Evolutionary conservation across 2,888 invertebrate genomes (phyloP), one percentile per base, ranked within the genome.

Genomic region (Pristionchus fissidentatus): DNA sequence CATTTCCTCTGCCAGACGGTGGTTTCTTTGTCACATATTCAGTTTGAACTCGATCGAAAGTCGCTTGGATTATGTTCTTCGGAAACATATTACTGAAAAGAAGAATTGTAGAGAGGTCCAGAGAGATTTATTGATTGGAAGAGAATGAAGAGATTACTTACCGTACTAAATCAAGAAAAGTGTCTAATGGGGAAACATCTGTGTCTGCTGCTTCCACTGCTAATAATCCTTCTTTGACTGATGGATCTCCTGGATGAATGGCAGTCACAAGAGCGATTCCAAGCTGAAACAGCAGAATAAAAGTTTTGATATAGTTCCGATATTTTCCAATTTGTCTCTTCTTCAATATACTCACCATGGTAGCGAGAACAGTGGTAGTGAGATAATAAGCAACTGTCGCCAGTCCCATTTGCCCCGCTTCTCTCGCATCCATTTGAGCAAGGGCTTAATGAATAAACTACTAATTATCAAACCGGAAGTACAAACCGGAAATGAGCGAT

Each of bases 21-120:
- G 66, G 80, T 60, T 43, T 82, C 38, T 84, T 84, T 19, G 86
- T 85, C 46, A 87, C 86, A 79, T 92, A 92, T 26, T 86, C 87
- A 3, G 92, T 92, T 73, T 92, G 91, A 84, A 91, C 90, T 85
- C 92, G 87, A 85, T 90, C 89, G 83, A 93, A 92, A 22, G 92
- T 90, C 29, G 97, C 96, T 93, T 96, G 96, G 92, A 97, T 96
- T 88, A 97, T 95, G 93, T 97, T 97, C 92, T 96, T 96, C n/a
- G 97, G 96, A 92, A 97, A 95, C 92, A 96, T 95, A 93, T 97
- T 97, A 93, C 97, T 96, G 94, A 29, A 89, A 85, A 35, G 35
- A 70, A n/a, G n/a, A 8, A 35, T 22, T 38, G 29, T 19, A 32
- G 22, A 26, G 19, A 22, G 29, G n/a, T 43, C 8, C 1, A 19